Evolutionary conservation across 2,888 invertebrate species (phyloP).

Genomic region (Tholera decimalis): DNA sequence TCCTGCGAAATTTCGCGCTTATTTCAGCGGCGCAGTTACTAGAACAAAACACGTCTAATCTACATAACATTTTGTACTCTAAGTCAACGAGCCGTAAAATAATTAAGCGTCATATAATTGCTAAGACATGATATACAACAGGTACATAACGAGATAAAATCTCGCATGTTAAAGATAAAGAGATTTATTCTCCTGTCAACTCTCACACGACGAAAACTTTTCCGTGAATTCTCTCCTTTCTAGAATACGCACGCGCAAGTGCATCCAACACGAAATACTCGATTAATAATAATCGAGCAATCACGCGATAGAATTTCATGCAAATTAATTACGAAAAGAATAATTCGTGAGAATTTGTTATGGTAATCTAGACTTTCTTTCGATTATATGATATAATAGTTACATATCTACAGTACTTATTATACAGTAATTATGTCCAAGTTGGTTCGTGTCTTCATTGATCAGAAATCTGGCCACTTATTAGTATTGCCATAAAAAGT

Average conservation of each 20-base stretch:
- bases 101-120: conserved; percentile 46
- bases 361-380: conserved; percentile 11
- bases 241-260: conserved; percentile 34
- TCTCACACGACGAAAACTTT: conserved; percentile 58
- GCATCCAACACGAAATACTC: conserved; percentile 52
- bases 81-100: conserved; percentile 26
- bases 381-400: background rate
- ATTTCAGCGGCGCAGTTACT: background rate
- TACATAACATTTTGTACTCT: conserved; percentile 20
- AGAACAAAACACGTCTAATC: conserved; percentile 5
- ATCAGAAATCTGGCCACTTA: background rate
- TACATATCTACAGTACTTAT: no score
- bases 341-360: conserved; percentile 40
- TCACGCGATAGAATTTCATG: conserved; percentile 53
- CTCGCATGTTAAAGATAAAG: conserved; percentile 61
- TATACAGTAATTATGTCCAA: background rate
- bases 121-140: conserved; percentile 40
- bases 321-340: conserved; percentile 39
- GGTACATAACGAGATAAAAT: conserved; percentile 53
- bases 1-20: background rate
- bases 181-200: conserved; percentile 65
- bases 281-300: conserved; percentile 48
- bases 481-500: background rate
- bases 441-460: background rate
- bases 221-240: conserved; percentile 57